These are phyloP conservation scores for Ichneumon xanthorius DNA, from an alignment of 2,888 invertebrate species.

Conservation along the genomic window DNA sequence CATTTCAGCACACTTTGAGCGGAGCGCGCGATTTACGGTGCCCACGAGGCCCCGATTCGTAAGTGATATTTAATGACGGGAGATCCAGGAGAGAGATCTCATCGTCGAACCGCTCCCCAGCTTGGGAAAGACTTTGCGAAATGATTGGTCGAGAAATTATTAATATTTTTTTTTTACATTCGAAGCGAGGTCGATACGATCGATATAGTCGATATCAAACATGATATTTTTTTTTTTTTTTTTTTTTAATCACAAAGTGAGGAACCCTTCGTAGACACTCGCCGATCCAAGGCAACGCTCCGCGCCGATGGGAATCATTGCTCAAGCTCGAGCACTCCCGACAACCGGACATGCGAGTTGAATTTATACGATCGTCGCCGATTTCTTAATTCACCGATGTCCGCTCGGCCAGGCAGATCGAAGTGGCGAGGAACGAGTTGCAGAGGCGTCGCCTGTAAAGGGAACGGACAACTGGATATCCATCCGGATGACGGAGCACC, in stretches of 20 bases:
- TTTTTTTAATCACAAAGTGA: too few relatives aligned
- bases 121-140: neutral
- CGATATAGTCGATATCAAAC: too few relatives aligned
- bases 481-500: conserved; percentile 44
- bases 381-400: neutral
- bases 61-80: conserved; percentile 4
- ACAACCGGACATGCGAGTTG: too few relatives aligned
- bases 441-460: conserved; percentile 34
- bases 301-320: too few relatives aligned
- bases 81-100: neutral
- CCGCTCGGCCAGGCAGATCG: neutral
- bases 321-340: too few relatives aligned
- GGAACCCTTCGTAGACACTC: too few relatives aligned
- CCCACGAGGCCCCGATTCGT: conserved; percentile 3
- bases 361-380: too few relatives aligned
- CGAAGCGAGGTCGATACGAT: too few relatives aligned
- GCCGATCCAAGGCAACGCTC: too few relatives aligned
- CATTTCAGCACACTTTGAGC: neutral
- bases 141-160: neutral
- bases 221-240: too few relatives aligned
- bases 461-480: conserved; percentile 38
- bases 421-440: conserved; percentile 35
- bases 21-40: neutral
- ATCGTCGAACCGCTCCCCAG: neutral
- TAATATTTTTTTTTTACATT: too few relatives aligned